Base-by-base conservation (phyloP, 2,888 invertebrate genomes). In the Drosophila fungiperda region DNA sequence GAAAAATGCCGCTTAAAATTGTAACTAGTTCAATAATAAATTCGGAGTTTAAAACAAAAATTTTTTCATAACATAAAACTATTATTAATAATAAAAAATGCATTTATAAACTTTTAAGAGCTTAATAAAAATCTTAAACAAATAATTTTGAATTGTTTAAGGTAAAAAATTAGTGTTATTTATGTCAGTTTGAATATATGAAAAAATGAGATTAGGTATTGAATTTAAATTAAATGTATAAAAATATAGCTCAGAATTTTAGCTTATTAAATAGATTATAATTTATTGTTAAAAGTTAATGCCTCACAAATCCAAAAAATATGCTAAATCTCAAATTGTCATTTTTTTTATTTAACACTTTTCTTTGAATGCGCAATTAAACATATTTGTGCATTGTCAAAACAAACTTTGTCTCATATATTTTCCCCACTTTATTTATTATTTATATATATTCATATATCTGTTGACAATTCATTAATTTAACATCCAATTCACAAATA, bases 401-500 rank as follows among this genome's bases (percentile, higher is more conserved):
- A 17, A 17, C 17, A 26, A 17, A 11, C 9, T 11, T 23, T 26
- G 9, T 26, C 17, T 49, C 17, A 23, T 49, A 49, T 49, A 23
- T 45, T 45, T 15, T 8, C 8, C 45, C 45, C 45, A 45, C 15
- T 45, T 45, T 45, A 45, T 15, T 23, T 8, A 1, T 26, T 26
- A 5, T 26, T 3, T 20, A 1, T 45, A 20, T 36, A 20, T 45
- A 0, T 45, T 1, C 20, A 36, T 5, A 5, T 45, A 15, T 53
- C 3, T 40, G 8, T 15, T 15, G 36, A 9, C n/a, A 9, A 45
- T 52, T 38, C 36, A 61, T 54, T 50, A 59, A 76, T 42, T 65
- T 48, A 52, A 1, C 40, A 17, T 36, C n/a, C 48, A 48, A 79
- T 68, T 74, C 29, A 74, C 45, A 26, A 59, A 52, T 63, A 7